phyloP scores from a whole-genome alignment of 2,888 invertebrate species.

The Archips xylosteana region DNA sequence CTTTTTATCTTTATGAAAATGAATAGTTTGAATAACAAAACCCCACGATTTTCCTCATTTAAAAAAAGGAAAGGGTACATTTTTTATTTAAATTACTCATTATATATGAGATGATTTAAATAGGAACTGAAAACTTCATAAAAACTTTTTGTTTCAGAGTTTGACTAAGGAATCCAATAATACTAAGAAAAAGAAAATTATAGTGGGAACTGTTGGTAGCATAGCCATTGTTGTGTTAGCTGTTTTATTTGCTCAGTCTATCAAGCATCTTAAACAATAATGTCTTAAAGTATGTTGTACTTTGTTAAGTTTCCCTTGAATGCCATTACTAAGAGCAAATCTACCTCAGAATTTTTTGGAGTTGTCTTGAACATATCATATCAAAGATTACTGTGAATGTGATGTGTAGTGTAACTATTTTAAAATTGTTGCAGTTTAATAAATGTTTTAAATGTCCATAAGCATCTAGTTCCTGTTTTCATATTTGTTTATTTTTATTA shows the following conservation, averaged over 20 bases:
- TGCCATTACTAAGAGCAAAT: slow-evolving; percentile 11
- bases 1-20: too few species aligned
- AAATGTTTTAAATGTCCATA: slow-evolving; percentile 21
- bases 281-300: slow-evolving; percentile 4
- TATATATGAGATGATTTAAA: too few species aligned
- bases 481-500: too few species aligned
- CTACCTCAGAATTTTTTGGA: slow-evolving; percentile 25
- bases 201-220: slow-evolving; percentile 73
- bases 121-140: too few species aligned
- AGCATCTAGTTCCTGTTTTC: background rate
- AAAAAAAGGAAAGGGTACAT: too few species aligned
- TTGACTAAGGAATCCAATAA: slow-evolving; percentile 52
- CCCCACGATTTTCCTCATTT: too few species aligned
- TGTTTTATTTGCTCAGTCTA: slow-evolving; percentile 67
- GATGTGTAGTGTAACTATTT: slow-evolving; percentile 17
- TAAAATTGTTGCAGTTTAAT: slow-evolving; percentile 29
- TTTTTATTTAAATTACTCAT: too few species aligned
- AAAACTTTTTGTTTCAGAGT: slow-evolving; percentile 54
- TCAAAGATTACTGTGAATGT: slow-evolving; percentile 21
- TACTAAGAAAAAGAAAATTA: slow-evolving; percentile 66
- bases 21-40: too few species aligned
- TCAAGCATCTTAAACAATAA: slow-evolving; percentile 61
- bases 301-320: background rate
- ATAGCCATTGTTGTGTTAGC: slow-evolving; percentile 65
- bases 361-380: slow-evolving; percentile 36